Percentiles rank a stretch among this genome's conserved stretches.
Conservation (phyloP, 2,888 invertebrate genomes). For the Gibbula magus region DNA sequence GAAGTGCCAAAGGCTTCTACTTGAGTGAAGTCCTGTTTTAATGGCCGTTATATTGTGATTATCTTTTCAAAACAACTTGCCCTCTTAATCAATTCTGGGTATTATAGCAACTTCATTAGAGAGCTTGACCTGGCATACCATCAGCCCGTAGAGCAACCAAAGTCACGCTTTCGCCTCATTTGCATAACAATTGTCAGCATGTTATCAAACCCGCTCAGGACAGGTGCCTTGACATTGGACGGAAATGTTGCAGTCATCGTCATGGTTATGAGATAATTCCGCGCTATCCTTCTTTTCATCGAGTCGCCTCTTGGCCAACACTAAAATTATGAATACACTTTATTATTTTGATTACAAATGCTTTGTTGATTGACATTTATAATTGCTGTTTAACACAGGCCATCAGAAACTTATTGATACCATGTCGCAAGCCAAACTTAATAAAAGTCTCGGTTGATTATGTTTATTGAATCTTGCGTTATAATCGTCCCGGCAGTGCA, state of each 20-base stretch:
- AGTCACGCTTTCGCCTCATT: neutral
- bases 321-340: conserved; percentile 11
- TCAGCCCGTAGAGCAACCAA: neutral
- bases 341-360: neutral
- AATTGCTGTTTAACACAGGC: conserved; percentile 16
- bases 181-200: neutral
- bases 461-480: conserved; percentile 13
- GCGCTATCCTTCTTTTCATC: neutral
- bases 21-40: too few relatives aligned
- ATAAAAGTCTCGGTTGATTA: conserved; percentile 13
- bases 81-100: too few relatives aligned
- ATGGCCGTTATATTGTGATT: too few relatives aligned
- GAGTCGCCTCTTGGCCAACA: neutral
- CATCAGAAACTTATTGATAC: conserved; percentile 22
- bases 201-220: neutral
- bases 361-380: conserved; percentile 16
- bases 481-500: neutral
- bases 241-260: neutral
- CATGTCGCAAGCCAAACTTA: conserved; percentile 20
- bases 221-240: neutral
- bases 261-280: conserved; percentile 7
- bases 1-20: too few relatives aligned
- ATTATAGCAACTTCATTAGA: too few relatives aligned
- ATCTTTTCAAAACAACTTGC: too few relatives aligned
- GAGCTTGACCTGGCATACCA: neutral